These are phyloP conservation scores for Schizotus pectinicornis DNA, from an alignment of 2,888 invertebrate genomes.

Conservation along the genomic window DNA sequence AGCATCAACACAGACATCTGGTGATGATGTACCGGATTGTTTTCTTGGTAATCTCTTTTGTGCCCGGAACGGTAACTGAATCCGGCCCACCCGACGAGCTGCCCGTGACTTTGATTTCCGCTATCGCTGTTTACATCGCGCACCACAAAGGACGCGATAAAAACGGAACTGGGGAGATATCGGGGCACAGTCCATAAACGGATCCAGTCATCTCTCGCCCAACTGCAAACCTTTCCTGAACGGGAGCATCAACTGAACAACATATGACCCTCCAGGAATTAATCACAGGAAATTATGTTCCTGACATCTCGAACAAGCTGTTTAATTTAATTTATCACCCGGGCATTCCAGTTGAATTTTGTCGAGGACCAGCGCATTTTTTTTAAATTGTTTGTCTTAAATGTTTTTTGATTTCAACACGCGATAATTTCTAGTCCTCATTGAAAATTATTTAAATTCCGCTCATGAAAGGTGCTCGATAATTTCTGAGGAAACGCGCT, in stretches of 20 bases:
- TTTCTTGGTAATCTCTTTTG: constrained; percentile 28
- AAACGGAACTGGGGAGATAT: constrained; percentile 18
- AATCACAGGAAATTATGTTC: background rate
- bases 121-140: constrained; percentile 25
- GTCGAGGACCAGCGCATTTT: background rate
- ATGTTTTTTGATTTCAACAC: background rate
- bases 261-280: constrained; percentile 1
- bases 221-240: constrained; percentile 7
- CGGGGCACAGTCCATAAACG: constrained; percentile 8
- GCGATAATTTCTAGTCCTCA: background rate
- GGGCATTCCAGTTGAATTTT: too few relatives aligned
- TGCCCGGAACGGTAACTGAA: constrained; percentile 18
- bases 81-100: constrained; percentile 7
- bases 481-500: background rate
- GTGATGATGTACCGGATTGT: constrained; percentile 32
- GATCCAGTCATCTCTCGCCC: constrained; percentile 9
- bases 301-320: background rate
- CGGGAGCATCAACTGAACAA: background rate
- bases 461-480: background rate
- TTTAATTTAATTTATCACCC: constrained; percentile 3
- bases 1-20: constrained; percentile 28
- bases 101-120: constrained; percentile 24
- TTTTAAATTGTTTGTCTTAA: background rate
- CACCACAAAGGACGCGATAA: constrained; percentile 22
- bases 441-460: background rate